Evolutionary conservation across 30 jellyfish, hydroid and myxozoan genomes (phyloP), one percentile per base, ranked within the genome.

Genomic region (Hydractinia symbiolongicarpus): DNA sequence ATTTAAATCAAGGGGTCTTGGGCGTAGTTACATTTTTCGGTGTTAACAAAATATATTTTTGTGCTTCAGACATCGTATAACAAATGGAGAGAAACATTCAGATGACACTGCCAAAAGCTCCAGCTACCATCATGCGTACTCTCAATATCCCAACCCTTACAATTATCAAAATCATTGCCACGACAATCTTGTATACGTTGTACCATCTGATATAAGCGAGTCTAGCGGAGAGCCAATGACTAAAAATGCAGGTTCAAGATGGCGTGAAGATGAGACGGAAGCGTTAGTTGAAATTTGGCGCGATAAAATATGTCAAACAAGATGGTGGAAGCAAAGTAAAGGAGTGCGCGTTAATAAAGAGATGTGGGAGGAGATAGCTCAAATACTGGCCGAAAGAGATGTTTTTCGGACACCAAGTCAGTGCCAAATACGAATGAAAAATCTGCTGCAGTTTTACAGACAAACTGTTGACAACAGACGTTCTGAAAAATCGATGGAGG

Each of bases 181-280:
- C 9, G 80, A 71, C 60, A 19, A 52, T 8, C 67, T 71, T 7
- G 80, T 71, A 7, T 71, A 71, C 67, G 80, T 71, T 7, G 51
- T 71, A 14, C 80, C 80, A 20, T 71, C 80, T 8, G 80, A 71
- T 52, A 71, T 54, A 7, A 71, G 51, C 51, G 80, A 71, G 51
- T 50, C 55, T 5, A 30, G 5, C 54, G 80, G 52, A 49, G 69
- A 71, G 51, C 80, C 80, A 8, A 58, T 71, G 67, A 71, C 80
- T 4, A 71, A 71, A 15, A 71, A 71, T 71, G 80, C 80, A 19
- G 80, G 80, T n/a, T 71, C 80, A 8, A 71, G 80, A 71, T 71
- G 80, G 80, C 80, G 80, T 49, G 80, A 71, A 71, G 80, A 71
- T 71, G 80, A 71, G n/a, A 71, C 80, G 60, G 80, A 71, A 71